Evolutionary conservation across 2,113 vertebrate genomes (phyloP).

Genomic region (Mus musculus): GRCm39 chr11:110396501-110397000

Average conservation of each 20-base stretch:
- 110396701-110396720: background rate
- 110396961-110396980: background rate
- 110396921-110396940: background rate
- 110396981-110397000: background rate
- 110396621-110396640: background rate
- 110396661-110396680: background rate
- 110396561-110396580: background rate
- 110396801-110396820: background rate
- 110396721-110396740: background rate
- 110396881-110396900: background rate
- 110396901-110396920: accelerated
- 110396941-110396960: background rate
- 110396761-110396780: slow-evolving; percentile 16
- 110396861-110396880: background rate
- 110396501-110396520: slow-evolving; percentile 39
- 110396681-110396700: background rate
- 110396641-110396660: background rate
- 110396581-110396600: background rate
- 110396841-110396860: background rate
- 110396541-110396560: background rate
- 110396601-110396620: background rate
- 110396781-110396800: background rate
- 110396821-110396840: background rate
- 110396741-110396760: background rate
- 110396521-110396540: background rate